Evolutionary conservation across 2,888 invertebrate genomes (phyloP), one percentile per base, ranked within the genome.

Genomic region (Pycnomerus fuliginosus): DNA sequence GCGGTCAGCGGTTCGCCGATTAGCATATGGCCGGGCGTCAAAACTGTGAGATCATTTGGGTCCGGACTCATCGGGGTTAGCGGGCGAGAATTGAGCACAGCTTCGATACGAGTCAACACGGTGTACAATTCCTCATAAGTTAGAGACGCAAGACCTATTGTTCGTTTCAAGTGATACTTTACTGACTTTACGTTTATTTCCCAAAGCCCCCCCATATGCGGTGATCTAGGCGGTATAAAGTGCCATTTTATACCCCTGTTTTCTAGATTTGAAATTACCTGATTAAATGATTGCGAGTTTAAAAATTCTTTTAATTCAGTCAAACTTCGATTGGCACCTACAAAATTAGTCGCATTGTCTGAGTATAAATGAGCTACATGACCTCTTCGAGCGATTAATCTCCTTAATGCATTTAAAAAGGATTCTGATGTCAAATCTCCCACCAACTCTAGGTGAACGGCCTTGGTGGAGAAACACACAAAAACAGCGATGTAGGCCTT

Each of bases 401-500:
- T 5, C 8, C 8, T 20, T 5, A 20, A 7, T 5, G 20, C 20
- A 7, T 5, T 8, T 7, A 20, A 5, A 7, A 20, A 20, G 5
- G 5, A 5, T 20, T 20, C 5, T 7, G 20, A 7, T 8, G 20
- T 20, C 5, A 20, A 20, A 7, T 20, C 20, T 5, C 20, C 5
- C 8, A 7, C 20, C 8, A 20, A 20, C n/a, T n/a, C n/a, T n/a
- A n/a, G n/a, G n/a, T n/a, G 52, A 0, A 50, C 35, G 0, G 56
- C 53, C 22, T 56, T 56, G 1, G 44, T 50, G 1, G 31, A 16
- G 2, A 58, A 33, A 28, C 55, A 55, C 5, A 53, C 40, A 33
- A 58, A 56, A 7, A 58, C 35, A 5, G 46, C 47, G n/a, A 52
- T 35, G 30, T 56, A 59, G 0, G 23, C 44, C 29, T 60, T 60